These are phyloP conservation scores for Mionectes olivaceus DNA, from an alignment of 2,797 vertebrate genomes.

Conservation along the genomic window DNA sequence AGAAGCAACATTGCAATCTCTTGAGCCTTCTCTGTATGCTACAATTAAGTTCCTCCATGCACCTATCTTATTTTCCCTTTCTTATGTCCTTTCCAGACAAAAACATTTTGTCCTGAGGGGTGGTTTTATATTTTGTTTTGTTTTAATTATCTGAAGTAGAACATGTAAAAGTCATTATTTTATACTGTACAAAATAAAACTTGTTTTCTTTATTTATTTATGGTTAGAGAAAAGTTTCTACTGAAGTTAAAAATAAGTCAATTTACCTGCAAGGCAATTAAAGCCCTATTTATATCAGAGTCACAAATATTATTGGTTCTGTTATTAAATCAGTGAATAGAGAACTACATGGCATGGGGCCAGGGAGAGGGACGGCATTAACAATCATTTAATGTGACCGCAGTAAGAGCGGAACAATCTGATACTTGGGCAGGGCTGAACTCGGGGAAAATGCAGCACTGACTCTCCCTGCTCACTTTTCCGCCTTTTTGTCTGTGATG, in stretches of 20 bases:
- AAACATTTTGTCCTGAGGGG: slow-evolving; percentile 1
- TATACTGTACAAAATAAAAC: neutral
- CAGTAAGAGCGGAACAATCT: neutral
- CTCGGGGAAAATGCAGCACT: slow-evolving; percentile 25
- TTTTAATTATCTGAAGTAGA: slow-evolving; percentile 5
- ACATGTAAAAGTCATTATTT: neutral
- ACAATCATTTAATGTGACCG: neutral
- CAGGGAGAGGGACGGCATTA: neutral
- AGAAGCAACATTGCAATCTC: neutral
- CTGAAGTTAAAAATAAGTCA: neutral
- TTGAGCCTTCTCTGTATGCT: neutral
- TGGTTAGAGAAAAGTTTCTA: neutral
- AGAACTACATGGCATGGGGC: neutral
- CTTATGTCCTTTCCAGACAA: slow-evolving; percentile 15
- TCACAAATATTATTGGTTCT: slow-evolving; percentile 16
- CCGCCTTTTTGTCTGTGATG: slow-evolving; percentile 51
- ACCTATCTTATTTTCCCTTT: slow-evolving; percentile 37
- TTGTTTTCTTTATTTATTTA: neutral
- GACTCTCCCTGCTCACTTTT: slow-evolving; percentile 10
- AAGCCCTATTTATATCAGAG: neutral
- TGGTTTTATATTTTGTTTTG: slow-evolving; percentile 12
- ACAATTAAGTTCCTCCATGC: slow-evolving; percentile 17
- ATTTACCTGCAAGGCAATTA: slow-evolving; percentile 17
- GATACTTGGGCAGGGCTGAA: neutral
- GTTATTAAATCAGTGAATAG: slow-evolving; percentile 3